These are phyloP conservation scores for Tinea pellionella DNA, from an alignment of 2,888 invertebrate genomes.

Conservation along the genomic window DNA sequence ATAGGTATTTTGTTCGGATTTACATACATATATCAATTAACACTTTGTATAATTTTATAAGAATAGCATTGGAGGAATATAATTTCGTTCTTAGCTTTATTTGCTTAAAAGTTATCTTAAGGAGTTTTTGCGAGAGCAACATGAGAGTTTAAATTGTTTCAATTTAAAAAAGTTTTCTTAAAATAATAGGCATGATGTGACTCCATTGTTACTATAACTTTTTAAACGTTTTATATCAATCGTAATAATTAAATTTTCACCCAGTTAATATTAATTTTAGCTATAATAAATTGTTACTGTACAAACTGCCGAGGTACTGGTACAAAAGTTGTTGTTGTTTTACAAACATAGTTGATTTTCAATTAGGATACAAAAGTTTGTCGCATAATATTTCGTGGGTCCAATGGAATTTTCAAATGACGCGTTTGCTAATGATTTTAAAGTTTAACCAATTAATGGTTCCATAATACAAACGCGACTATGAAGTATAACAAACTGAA, in stretches of 20 bases:
- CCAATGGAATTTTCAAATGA: conserved; percentile 36
- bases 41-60: conserved; percentile 59
- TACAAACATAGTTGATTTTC: conserved; percentile 41
- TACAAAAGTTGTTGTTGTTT: conserved; percentile 30
- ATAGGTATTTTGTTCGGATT: no score
- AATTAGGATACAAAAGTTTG: conserved; percentile 46
- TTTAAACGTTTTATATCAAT: no score
- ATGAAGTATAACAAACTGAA: conserved; percentile 30
- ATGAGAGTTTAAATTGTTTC: background rate
- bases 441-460: conserved; percentile 38
- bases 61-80: conserved; percentile 20
- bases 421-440: conserved; percentile 29
- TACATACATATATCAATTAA: no score
- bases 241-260: no score
- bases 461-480: conserved; percentile 21
- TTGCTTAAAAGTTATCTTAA: background rate
- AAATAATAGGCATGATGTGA: no score
- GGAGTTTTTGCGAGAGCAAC: background rate
- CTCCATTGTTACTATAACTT: no score
- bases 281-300: background rate
- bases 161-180: background rate
- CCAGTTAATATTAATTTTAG: no score
- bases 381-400: conserved; percentile 35
- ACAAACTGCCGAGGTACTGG: background rate
- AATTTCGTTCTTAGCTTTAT: background rate